Conservation (phyloP, 2,888 invertebrate species). For the Venusia cambrica region DNA sequence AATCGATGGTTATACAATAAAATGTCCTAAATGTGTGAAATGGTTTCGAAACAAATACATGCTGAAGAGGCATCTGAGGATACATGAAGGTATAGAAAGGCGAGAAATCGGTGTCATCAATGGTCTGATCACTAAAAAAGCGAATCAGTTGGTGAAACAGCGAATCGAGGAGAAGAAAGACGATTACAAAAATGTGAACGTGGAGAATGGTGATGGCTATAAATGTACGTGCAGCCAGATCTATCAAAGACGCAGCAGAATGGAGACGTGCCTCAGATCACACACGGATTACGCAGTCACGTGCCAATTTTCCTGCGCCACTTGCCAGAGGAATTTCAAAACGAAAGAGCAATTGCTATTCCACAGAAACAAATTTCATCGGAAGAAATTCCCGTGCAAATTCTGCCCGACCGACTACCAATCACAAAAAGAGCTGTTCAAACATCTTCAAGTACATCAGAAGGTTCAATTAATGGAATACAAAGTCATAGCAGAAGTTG, state of each 20-base stretch:
- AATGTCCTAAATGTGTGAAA: slow-evolving; percentile 59
- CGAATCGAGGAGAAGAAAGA: no score
- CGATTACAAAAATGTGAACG: slow-evolving; percentile 25
- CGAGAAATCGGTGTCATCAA: slow-evolving; percentile 49
- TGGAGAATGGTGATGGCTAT: slow-evolving; percentile 52
- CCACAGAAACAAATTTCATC: slow-evolving; percentile 61
- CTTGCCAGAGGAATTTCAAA: slow-evolving; percentile 58
- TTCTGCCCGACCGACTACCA: slow-evolving; percentile 73
- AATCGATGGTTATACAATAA: slow-evolving; percentile 21
- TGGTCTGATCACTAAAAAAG: slow-evolving; percentile 39
- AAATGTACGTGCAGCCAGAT: slow-evolving; percentile 64
- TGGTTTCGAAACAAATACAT: slow-evolving; percentile 34
- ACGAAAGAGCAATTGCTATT: slow-evolving; percentile 54
- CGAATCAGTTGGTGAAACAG: slow-evolving; percentile 3
- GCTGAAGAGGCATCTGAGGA: slow-evolving; percentile 50
- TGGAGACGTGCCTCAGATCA: slow-evolving; percentile 66
- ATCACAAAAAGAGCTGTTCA: slow-evolving; percentile 64
- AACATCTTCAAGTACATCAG: slow-evolving; percentile 67
- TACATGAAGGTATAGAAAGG: slow-evolving; percentile 59
- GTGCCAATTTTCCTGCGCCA: slow-evolving; percentile 48
- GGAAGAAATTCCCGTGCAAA: slow-evolving; percentile 67
- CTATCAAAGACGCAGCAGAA: slow-evolving; percentile 57
- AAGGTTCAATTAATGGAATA: slow-evolving; percentile 72
- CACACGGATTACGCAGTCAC: slow-evolving; percentile 50
- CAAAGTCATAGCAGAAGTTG: slow-evolving; percentile 67